Conservation (phyloP, 2,888 invertebrate genomes). For the Ennomos erosarius region DNA sequence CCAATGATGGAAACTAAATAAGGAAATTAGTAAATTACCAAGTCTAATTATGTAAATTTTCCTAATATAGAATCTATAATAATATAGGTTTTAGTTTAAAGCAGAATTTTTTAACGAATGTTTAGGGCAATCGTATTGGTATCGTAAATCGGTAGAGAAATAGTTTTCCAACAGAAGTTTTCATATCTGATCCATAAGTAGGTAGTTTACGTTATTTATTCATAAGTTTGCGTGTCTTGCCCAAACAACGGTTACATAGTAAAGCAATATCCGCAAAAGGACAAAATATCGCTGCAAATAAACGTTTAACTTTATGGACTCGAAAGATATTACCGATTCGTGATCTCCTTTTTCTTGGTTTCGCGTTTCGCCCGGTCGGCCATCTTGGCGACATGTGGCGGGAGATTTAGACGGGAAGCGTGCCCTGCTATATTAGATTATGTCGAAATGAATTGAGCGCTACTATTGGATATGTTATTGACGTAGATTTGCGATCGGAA, state of each 20-base stretch:
- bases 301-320: conserved; percentile 85
- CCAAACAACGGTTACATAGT: conserved; percentile 62
- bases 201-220: conserved; percentile 31
- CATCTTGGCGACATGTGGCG: conserved; percentile 86
- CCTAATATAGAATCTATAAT: not conserved
- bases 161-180: conserved; percentile 5
- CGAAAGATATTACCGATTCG: conserved; percentile 85
- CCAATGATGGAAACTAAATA: not conserved
- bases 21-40: conserved; percentile 1
- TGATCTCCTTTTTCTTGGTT: conserved; percentile 84
- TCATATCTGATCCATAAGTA: conserved; percentile 14
- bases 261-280: conserved; percentile 83
- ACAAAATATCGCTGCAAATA: conserved; percentile 85
- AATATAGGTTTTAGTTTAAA: too few species aligned
- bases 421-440: conserved; percentile 84
- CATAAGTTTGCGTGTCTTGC: conserved; percentile 43
- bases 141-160: not conserved
- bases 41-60: not conserved
- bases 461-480: conserved; percentile 86
- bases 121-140: not conserved
- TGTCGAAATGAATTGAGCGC: conserved; percentile 84
- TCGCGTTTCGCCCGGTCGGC: conserved; percentile 79
- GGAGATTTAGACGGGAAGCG: conserved; percentile 84
- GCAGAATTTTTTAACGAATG: not conserved
- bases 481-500: conserved; percentile 85